These are phyloP conservation scores for Falco peregrinus DNA, from an alignment of 2,797 vertebrate species.

Conservation along the genomic window DNA sequence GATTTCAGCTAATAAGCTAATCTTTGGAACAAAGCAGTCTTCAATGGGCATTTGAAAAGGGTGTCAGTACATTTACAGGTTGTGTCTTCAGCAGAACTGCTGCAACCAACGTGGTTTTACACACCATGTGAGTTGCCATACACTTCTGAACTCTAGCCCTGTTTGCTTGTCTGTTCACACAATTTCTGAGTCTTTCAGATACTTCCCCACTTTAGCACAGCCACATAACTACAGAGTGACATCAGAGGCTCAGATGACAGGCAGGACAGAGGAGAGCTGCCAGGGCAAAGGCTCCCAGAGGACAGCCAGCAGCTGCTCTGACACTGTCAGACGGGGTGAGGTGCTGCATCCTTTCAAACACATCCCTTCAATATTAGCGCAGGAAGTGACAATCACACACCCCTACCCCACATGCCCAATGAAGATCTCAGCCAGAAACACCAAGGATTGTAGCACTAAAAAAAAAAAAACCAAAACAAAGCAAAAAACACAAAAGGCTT, in stretches of 20 bases:
- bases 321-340: too few relatives aligned
- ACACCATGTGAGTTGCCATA: rapidly evolving
- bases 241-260: neutral
- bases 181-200: neutral
- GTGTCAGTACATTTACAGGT: neutral
- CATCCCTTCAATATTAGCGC: neutral
- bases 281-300: neutral
- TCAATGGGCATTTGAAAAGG: neutral
- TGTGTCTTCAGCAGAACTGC: neutral
- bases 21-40: neutral
- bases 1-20: conserved; percentile 11
- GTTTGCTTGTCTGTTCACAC: neutral
- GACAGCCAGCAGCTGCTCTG: neutral
- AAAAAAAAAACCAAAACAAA: neutral
- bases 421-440: neutral
- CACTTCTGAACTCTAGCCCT: neutral
- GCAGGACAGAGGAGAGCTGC: neutral
- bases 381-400: neutral
- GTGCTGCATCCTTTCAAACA: neutral
- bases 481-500: neutral
- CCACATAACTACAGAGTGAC: neutral
- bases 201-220: neutral
- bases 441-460: neutral
- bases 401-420: neutral
- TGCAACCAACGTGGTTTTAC: neutral